phyloP scores from a whole-genome alignment of 2,888 invertebrate species.

The Caradrina clavipalpis region DNA sequence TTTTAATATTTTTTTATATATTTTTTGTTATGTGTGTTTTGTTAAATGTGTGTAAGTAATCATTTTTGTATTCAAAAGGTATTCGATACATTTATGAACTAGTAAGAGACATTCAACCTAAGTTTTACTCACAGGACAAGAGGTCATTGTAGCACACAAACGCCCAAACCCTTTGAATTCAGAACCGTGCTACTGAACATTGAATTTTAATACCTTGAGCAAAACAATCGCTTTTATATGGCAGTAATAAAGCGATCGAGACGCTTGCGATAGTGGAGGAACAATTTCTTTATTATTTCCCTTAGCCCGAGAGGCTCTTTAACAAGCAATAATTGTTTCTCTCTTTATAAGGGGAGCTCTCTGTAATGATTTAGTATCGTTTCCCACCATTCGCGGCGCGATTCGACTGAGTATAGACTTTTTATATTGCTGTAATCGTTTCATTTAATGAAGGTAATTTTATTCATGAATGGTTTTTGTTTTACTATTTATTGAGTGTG shows the following conservation, averaged over 20 bases:
- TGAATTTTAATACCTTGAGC: slow-evolving; percentile 54
- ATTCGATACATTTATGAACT: neutral
- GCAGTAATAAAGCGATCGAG: slow-evolving; percentile 73
- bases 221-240: slow-evolving; percentile 65
- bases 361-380: slow-evolving; percentile 70
- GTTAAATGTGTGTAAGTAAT: too few relatives aligned
- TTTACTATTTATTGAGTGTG: neutral
- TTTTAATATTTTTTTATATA: too few relatives aligned
- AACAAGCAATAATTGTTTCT: slow-evolving; percentile 83
- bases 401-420: slow-evolving; percentile 45
- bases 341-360: slow-evolving; percentile 68
- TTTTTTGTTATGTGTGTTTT: too few relatives aligned
- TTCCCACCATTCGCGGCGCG: slow-evolving; percentile 43
- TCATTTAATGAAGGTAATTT: slow-evolving; percentile 7
- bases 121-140: neutral
- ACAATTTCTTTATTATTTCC: slow-evolving; percentile 78
- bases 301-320: slow-evolving; percentile 71
- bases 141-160: slow-evolving; percentile 18
- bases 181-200: slow-evolving; percentile 30
- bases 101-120: neutral
- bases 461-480: slow-evolving; percentile 16
- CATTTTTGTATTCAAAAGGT: too few relatives aligned
- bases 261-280: slow-evolving; percentile 56
- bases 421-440: slow-evolving; percentile 36
- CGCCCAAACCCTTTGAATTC: slow-evolving; percentile 19